Percentiles rank a stretch among this genome's conserved stretches.
phyloP scores from a whole-genome alignment of 2,888 invertebrate species.

The Microchrysa polita region DNA sequence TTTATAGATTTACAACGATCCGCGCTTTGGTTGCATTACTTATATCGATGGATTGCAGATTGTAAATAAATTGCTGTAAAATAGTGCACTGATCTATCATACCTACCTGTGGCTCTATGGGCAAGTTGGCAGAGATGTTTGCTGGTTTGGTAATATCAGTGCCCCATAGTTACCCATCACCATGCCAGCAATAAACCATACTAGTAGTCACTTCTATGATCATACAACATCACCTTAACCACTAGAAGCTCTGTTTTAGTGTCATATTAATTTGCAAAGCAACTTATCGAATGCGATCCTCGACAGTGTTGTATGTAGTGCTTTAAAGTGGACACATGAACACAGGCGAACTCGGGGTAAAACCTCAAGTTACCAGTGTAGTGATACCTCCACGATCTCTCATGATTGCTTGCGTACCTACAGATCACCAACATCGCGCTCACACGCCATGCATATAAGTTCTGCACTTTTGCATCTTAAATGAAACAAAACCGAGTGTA shows the following conservation, averaged over 20 bases:
- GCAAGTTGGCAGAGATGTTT: neutral
- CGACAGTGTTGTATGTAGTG: neutral
- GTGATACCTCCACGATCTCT: neutral
- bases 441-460: slow-evolving; percentile 5
- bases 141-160: too few relatives aligned
- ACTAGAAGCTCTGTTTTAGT: slow-evolving; percentile 38
- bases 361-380: neutral
- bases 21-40: slow-evolving; percentile 46
- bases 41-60: slow-evolving; percentile 46
- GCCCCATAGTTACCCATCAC: slow-evolving; percentile 23
- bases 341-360: neutral
- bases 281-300: slow-evolving; percentile 31
- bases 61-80: slow-evolving; percentile 40
- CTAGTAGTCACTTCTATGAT: neutral
- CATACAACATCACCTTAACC: neutral
- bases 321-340: slow-evolving; percentile 28
- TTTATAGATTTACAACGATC: slow-evolving; percentile 44
- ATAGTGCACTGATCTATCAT: slow-evolving; percentile 41
- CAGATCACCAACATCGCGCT: slow-evolving; percentile 19
- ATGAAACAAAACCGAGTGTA: slow-evolving; percentile 42
- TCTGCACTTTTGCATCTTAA: slow-evolving; percentile 24
- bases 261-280: slow-evolving; percentile 41
- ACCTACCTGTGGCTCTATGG: slow-evolving; percentile 22
- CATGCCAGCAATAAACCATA: neutral
- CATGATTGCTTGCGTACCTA: neutral